A percentile compares a stretch with the other conserved stretches of the same genome.
phyloP scores from a whole-genome alignment of 2,113 vertebrate genomes.

The Pyxicephalus adspersus region DNA sequence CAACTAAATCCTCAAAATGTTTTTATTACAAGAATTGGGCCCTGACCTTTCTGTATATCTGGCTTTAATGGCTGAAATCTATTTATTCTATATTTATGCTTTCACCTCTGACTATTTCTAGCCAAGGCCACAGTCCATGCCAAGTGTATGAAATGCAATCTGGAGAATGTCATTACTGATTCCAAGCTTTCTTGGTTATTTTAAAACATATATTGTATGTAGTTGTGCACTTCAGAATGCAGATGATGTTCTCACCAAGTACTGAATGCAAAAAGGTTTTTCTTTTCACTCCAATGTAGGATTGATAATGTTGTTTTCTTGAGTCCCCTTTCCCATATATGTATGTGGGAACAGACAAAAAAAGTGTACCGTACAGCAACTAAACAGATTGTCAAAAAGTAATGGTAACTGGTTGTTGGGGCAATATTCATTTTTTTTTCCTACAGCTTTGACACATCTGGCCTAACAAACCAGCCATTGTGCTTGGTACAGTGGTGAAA shows the following conservation, averaged over 20 bases:
- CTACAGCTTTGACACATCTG: no score
- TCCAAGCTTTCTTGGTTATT: slow-evolving; percentile 14
- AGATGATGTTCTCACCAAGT: not conserved
- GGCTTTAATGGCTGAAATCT: not conserved
- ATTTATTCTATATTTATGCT: slow-evolving; percentile 21
- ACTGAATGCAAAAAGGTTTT: no score
- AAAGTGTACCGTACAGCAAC: no score
- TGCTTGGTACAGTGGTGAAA: no score
- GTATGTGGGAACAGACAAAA: no score
- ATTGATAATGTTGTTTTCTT: no score
- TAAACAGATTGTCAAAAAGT: no score
- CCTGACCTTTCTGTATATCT: slow-evolving; percentile 4
- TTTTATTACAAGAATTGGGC: not conserved
- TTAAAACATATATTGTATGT: not conserved
- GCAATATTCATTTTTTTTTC: no score
- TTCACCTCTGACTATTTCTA: slow-evolving; percentile 41
- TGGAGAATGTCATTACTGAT: slow-evolving; percentile 41
- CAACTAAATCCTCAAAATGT: not conserved
- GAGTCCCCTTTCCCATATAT: no score
- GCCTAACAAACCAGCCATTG: no score
- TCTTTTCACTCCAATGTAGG: no score
- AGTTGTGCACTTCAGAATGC: not conserved
- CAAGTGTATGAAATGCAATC: slow-evolving; percentile 47
- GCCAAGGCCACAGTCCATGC: not conserved
- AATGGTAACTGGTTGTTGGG: no score